Evolutionary conservation across 2,888 invertebrate genomes (phyloP), one percentile per base, ranked within the genome.

Genomic region (Alloscopus bannaensis): DNA sequence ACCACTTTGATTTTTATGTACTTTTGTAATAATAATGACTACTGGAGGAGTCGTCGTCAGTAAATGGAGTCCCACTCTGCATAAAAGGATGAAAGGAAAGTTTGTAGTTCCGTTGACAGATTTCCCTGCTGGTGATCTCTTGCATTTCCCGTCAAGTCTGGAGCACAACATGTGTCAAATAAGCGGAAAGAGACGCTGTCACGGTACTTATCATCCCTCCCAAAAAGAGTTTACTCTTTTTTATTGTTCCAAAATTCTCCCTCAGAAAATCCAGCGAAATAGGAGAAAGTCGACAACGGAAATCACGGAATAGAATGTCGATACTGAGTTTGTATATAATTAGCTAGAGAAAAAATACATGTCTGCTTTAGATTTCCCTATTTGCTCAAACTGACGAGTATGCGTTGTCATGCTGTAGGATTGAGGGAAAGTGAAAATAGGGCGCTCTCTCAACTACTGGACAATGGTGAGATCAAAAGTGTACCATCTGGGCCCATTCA

Each of bases 1-100:
- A 36, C 55, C 36, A 50, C 50, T 66, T 66, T 45, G 31, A 50
- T 66, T 68, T 57, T 55, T 68, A 69, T 69, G 55, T 60, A 60
- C 60, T 60, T 60, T 60, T 36, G 22, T 36, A 40, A 60, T 60
- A 36, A 60, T 18, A 31, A 59, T 57, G 52, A 45, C 45, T 45
- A n/a, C 36, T 6, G 47, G 6, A 3, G 47, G 18, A 18, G n/a
- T 18, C 18, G n/a, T 18, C 47, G n/a, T 36, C 4, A 47, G 47
- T n/a, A 18, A 13, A 47, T 47, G 11, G 24, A 22, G 52, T 52
- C 24, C 52, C 52, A 3, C 45, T 47, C 47, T n/a, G 52, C 52
- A 52, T 52, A 52, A 52, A 52, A 52, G n/a, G n/a, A n/a, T n/a
- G n/a, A n/a, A n/a, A n/a, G n/a, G 52, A 52, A 24, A 13, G 3